phyloP scores from a whole-genome alignment of 2,113 vertebrate species.

The Notarius lentiginosus region DNA sequence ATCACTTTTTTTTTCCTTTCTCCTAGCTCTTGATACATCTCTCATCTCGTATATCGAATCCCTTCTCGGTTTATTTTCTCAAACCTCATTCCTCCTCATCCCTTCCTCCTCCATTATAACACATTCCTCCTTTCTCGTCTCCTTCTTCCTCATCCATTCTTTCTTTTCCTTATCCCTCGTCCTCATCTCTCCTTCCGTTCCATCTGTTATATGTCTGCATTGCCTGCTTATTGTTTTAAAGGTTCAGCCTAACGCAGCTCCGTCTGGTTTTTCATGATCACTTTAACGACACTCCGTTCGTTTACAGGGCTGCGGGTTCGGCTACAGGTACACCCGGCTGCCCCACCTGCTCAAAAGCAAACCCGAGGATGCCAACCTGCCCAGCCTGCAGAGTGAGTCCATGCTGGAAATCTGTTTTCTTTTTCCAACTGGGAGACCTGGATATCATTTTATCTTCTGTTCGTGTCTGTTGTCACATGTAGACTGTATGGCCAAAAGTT shows the following conservation, averaged over 20 bases:
- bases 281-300: not conserved
- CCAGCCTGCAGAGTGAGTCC: slow-evolving; percentile 95
- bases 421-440: not conserved
- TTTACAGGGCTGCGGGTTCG: slow-evolving; percentile 91
- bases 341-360: slow-evolving; percentile 97
- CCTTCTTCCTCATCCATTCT: not conserved
- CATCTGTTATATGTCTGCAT: not conserved
- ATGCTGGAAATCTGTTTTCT: not conserved
- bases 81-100: not conserved
- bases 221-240: not conserved
- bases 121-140: not conserved
- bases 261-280: not conserved
- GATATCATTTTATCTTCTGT: not conserved
- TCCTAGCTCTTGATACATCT: no score
- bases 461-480: not conserved
- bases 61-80: no score
- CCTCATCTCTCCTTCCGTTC: not conserved
- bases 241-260: not conserved
- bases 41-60: no score
- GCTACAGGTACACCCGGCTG: slow-evolving; percentile 95
- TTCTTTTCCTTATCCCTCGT: not conserved
- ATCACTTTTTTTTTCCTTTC: not conserved
- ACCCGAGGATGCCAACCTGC: slow-evolving; percentile 92
- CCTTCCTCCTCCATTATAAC: not conserved
- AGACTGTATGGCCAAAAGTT: not conserved